Evolutionary conservation across 2,797 vertebrate species (phyloP).

Genomic region (Cynopterus sphinx): DNA sequence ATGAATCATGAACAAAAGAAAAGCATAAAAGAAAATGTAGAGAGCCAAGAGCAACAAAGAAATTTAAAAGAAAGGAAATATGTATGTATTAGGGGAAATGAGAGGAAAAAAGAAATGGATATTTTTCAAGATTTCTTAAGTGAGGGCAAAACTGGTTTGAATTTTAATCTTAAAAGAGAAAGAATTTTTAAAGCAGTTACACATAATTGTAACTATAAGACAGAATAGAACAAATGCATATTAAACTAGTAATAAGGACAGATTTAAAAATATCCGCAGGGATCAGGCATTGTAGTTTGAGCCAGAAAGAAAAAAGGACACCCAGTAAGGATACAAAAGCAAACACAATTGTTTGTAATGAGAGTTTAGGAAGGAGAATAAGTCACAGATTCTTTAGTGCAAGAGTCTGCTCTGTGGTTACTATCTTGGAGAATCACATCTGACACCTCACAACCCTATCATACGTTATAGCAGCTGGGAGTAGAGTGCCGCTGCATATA

Average conservation of each 20-base stretch:
- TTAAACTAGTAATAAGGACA: not conserved
- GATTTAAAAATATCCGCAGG: slow-evolving; percentile 15
- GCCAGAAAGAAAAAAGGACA: not conserved
- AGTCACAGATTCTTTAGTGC: not conserved
- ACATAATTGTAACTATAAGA: slow-evolving; percentile 11
- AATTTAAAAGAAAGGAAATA: not conserved
- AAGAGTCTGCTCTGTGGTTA: not conserved
- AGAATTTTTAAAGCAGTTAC: not conserved
- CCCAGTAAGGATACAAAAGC: slow-evolving; percentile 12
- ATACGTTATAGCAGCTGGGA: not conserved
- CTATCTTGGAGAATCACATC: not conserved
- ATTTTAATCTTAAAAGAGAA: slow-evolving; percentile 50
- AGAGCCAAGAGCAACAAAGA: not conserved
- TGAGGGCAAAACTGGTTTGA: not conserved
- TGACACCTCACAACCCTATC: not conserved
- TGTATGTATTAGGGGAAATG: not conserved
- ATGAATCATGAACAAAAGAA: not conserved
- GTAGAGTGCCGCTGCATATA: not conserved
- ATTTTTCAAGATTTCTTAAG: slow-evolving; percentile 14
- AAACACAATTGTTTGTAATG: slow-evolving; percentile 35
- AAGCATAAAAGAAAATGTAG: not conserved
- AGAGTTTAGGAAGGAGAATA: slow-evolving; percentile 20
- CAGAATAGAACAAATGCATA: not conserved
- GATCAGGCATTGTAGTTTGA: not conserved
- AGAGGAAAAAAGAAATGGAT: not conserved